Conservation (phyloP, 2,888 invertebrate species). For the Oscheius onirici region DNA sequence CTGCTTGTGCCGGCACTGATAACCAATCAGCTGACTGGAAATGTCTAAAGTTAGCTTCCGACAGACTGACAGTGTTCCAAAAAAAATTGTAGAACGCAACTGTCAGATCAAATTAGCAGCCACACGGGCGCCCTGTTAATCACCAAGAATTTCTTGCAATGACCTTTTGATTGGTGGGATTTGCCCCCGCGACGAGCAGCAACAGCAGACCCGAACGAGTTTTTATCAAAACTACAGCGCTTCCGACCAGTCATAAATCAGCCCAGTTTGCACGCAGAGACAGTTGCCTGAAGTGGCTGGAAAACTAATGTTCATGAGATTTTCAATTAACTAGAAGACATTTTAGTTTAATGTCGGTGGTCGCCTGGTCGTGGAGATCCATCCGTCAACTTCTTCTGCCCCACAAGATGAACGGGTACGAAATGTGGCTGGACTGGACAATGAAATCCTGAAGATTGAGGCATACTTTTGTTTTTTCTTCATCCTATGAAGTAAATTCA, state of each 20-base stretch:
- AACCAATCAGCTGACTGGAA: slow-evolving; percentile 27
- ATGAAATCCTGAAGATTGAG: slow-evolving; percentile 52
- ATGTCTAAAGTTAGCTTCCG: not conserved
- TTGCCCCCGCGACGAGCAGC: not conserved
- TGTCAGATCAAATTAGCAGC: slow-evolving; percentile 8
- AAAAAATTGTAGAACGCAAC: not conserved
- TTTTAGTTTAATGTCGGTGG: slow-evolving; percentile 47
- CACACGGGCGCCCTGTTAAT: not conserved
- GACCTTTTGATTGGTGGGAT: slow-evolving; percentile 1
- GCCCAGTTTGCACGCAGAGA: slow-evolving; percentile 10
- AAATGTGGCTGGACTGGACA: slow-evolving; percentile 41
- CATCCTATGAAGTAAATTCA: not conserved
- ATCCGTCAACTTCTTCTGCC: slow-evolving; percentile 51
- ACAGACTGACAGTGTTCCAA: not conserved
- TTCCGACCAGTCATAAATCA: slow-evolving; percentile 11
- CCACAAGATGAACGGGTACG: slow-evolving; percentile 35
- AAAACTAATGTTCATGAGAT: not conserved
- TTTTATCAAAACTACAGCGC: slow-evolving; percentile 15
- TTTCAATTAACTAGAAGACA: not conserved
- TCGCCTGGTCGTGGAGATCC: slow-evolving; percentile 56
- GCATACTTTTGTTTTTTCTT: slow-evolving; percentile 4
- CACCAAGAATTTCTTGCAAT: not conserved
- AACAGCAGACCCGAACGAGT: not conserved
- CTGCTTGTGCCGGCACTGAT: slow-evolving; percentile 2
- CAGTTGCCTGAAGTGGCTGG: not conserved